Evolutionary conservation across 2,797 vertebrate species (phyloP).

Genomic region (Okamejei kenojei): DNA sequence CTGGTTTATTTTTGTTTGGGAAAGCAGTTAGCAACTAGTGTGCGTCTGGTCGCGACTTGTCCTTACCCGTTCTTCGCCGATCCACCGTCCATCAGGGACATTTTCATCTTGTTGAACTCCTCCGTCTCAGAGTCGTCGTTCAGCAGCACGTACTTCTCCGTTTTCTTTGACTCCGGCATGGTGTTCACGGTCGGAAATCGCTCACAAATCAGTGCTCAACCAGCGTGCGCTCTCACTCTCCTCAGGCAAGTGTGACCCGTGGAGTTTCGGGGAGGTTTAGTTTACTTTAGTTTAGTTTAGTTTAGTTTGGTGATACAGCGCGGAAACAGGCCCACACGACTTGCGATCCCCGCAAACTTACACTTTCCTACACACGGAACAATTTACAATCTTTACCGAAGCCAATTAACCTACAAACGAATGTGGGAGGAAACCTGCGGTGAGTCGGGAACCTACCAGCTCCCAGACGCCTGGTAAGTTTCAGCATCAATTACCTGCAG

Average conservation of each 20-base stretch:
- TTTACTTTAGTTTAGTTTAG: too few species aligned
- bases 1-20: neutral
- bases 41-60: neutral
- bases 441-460: neutral
- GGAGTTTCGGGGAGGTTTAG: neutral
- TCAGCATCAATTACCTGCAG: slow-evolving; percentile 29
- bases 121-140: slow-evolving; percentile 42
- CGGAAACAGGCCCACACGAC: too few species aligned
- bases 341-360: too few species aligned
- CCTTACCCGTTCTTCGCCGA: neutral
- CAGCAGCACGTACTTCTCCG: slow-evolving; percentile 46
- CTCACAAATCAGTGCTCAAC: neutral
- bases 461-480: neutral
- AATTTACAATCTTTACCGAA: too few species aligned
- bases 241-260: too few species aligned
- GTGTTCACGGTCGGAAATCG: neutral
- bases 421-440: too few species aligned
- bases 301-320: too few species aligned
- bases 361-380: too few species aligned
- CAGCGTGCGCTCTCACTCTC: neutral
- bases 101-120: slow-evolving; percentile 44
- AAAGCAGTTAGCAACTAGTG: neutral
- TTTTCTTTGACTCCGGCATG: slow-evolving; percentile 38
- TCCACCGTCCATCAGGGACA: slow-evolving; percentile 33
- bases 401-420: too few species aligned